Base-by-base conservation (phyloP, 1,140 invertebrate species). In the Metopolophium dirhodum region DNA sequence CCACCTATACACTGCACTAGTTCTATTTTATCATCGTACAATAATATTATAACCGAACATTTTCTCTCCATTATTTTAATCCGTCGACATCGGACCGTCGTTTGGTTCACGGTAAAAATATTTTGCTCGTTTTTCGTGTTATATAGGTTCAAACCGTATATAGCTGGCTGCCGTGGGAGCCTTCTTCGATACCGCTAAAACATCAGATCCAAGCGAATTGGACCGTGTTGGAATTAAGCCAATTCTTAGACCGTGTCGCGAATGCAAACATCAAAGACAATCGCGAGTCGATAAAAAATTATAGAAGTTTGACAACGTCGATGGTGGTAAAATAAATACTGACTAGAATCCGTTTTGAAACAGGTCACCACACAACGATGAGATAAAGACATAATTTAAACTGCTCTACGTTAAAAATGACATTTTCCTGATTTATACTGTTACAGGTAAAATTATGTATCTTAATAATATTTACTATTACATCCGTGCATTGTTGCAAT, bases 201-300 rank as follows among this genome's bases (percentile, higher is more conserved):
- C 45, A 91, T n/a, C 6, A 82, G 18, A 35, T 68, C 41, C 26
- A 49, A 47, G 45, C 41, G 20, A 91, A 82, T 68, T 30, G 61
- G 18, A 82, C 68, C 20, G 41, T 49, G 30, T 49, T 77, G 90
- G 90, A 68, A 30, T 82, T 91, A 18, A 91, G 61, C 61, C 57
- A 77, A n/a, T 91, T 82, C 49, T 82, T 91, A 47, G 45, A 20
- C 35, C 90, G 68, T 45, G 57, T 77, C 57, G 2, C 22, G 49
- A 61, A 57, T 68, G 14, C 30, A 14, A 91, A 82, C 61, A 30
- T 77, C 35, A 91, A 91, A 91, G 35, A 37, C 26, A 61, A 90
- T 20, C 20, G 41, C 8, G 1, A 82, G 30, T 77, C 61, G 57
- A 68, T 41, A 77, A 82, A 49, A 57, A 20, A 61, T 47, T 30